Evolutionary conservation across 2,797 vertebrate species (phyloP), one percentile per base, ranked within the genome.

Genomic region (Heliangelus exortis): DNA sequence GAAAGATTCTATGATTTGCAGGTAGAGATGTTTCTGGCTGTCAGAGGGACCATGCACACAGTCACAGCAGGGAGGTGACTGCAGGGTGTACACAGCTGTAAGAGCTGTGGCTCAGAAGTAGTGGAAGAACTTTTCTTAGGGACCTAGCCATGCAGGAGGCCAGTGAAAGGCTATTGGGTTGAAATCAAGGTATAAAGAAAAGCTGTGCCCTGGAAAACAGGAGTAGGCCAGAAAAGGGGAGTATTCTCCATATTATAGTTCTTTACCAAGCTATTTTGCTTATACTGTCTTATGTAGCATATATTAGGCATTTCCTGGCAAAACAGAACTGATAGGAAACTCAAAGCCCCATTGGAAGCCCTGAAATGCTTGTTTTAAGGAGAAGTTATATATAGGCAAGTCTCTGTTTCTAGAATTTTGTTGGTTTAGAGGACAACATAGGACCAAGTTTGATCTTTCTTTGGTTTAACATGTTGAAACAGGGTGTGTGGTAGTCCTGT

Each of bases 1-100:
- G 39, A 41, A 41, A 41, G 39, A 41, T 39, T 39, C 39, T 41
- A 41, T 41, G 39, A 41, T 53, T 45, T 21, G 1, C 48, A 26
- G 17, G 7, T 18, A 4, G 21, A 48, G 28, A 18, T 1, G 2
- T 75, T 86, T 92, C 41, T 41, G 36, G 4, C 25, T 14, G 8
- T 61, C 33, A 36, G 54, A 61, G 25, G 29, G 19, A 29, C 31
- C 17, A 13, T 1, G 1, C 3, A 5, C 0, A 0, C 4, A 2
- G 47, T 69, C 39, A 14, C 39, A 59, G 21, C 34, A 47, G 39
- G 12, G 34, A 58, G 15, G 18, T 39, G 39, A 33, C 51, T 4
- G 6, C 4, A 2, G 53, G 39, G 39, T 14, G 39, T 41, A 33
- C 1, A 2, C 12, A 25, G n/a, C 2, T 59, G 39, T 28, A 78